Evolutionary conservation across 2,113 vertebrate genomes (phyloP).

Genomic region (Leuciscus idus): DNA sequence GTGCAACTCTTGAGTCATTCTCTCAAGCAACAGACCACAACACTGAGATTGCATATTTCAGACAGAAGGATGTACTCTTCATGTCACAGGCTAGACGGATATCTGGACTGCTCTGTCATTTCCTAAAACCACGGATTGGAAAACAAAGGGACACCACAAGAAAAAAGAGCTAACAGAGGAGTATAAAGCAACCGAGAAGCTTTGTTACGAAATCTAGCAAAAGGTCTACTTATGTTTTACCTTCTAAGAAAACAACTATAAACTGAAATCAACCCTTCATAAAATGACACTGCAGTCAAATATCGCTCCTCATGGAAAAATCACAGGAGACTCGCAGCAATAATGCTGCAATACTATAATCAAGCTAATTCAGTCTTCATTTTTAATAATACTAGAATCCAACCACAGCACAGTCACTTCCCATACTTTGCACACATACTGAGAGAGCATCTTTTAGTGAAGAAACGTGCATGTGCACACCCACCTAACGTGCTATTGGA

Average conservation of each 20-base stretch:
- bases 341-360: conserved; percentile 8
- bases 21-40: conserved; percentile 15
- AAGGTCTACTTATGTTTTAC: background rate
- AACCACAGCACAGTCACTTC: accelerated
- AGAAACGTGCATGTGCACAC: conserved; percentile 27
- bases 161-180: background rate
- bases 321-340: too few relatives aligned
- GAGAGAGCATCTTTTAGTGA: conserved; percentile 40
- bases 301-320: too few relatives aligned
- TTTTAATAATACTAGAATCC: conserved; percentile 31
- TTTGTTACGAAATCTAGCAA: background rate
- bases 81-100: background rate
- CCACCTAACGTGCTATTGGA: conserved; percentile 62
- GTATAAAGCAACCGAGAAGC: background rate
- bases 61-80: background rate
- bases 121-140: conserved; percentile 10
- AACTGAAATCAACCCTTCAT: background rate
- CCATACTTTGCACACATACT: background rate
- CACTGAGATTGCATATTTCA: conserved; percentile 20
- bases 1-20: background rate
- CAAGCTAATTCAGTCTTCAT: conserved; percentile 46
- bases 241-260: background rate
- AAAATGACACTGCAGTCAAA: background rate
- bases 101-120: conserved; percentile 20
- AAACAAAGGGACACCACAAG: conserved; percentile 26